Evolutionary conservation across 2,113 vertebrate species (phyloP).

Genomic region (Brachyistius frenatus): DNA sequence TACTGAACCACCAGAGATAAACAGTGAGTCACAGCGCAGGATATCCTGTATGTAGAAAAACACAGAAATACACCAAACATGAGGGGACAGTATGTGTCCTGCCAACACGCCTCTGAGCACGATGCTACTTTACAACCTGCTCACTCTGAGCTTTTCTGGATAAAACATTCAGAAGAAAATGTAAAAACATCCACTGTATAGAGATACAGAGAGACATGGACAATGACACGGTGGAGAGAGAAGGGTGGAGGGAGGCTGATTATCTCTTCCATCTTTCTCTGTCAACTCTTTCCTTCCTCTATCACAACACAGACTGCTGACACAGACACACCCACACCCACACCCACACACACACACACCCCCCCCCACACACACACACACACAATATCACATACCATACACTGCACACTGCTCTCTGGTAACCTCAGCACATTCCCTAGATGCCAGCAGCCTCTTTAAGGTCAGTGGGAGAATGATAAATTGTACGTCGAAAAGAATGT

Average conservation of each 20-base stretch:
- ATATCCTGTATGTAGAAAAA: conserved; percentile 63
- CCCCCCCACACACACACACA: neutral
- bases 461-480: conserved; percentile 42
- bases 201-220: neutral
- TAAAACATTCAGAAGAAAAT: conserved; percentile 23
- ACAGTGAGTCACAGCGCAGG: conserved; percentile 35
- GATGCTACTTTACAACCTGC: neutral
- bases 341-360: conserved; percentile 31
- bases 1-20: conserved; percentile 54
- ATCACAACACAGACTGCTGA: conserved; percentile 30
- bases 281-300: conserved; percentile 55
- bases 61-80: conserved; percentile 4
- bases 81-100: neutral
- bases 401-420: conserved; percentile 32
- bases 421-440: conserved; percentile 71
- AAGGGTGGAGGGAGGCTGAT: conserved; percentile 18
- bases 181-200: conserved; percentile 7
- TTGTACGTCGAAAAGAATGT: neutral
- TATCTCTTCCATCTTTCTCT: conserved; percentile 62
- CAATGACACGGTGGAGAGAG: neutral
- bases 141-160: neutral
- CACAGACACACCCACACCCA: conserved; percentile 22
- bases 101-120: conserved; percentile 1
- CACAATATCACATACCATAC: conserved; percentile 11
- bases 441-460: conserved; percentile 68